Evolutionary conservation across 2,888 invertebrate genomes (phyloP), one percentile per base, ranked within the genome.

Genomic region (Hypercompe scribonia): DNA sequence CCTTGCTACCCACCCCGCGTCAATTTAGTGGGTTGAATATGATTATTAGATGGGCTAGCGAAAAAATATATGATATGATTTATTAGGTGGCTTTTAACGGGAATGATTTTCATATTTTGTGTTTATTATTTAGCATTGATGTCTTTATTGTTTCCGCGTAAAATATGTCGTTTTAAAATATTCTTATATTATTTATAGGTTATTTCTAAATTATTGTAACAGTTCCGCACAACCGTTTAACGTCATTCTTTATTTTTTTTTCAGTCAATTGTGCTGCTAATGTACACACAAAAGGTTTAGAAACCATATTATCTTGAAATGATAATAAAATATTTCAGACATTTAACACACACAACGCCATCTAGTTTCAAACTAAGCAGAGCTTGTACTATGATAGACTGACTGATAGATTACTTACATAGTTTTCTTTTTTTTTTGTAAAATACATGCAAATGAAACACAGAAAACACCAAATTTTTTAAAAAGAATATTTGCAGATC

Each of bases 1-100:
- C 89, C 88, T 84, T 78, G 83, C 86, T 89, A 87, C 89, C 87
- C 87, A 90, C 90, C 90, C 88, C 81, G 81, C 76, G 80, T 77
- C 79, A 78, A 82, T 85, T 88, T 83, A 86, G 82, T 84, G 83
- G 83, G 84, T 84, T 84, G 87, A 87, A 89, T 89, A 84, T 88
- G 87, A 87, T 86, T 88, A 89, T 89, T 85, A 86, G 83, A 85
- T 76, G 78, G 81, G 78, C 80, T 87, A 82, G 82, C 86, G 85
- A 86, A 85, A 87, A 86, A 87, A 86, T 83, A 83, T 79, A 79
- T 79, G 34, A 68, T 84, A 78, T 84, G 81, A 86, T 85, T 84
- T 86, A 81, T 80, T 54, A 34, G 24, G n/a, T 54, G 34, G n/a
- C 70, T 68, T 36, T 72, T 65, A 58, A 73, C 54, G 21, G 70